Evolutionary conservation across 2,797 vertebrate genomes (phyloP).

Genomic region (Neopelma chrysocephalum): DNA sequence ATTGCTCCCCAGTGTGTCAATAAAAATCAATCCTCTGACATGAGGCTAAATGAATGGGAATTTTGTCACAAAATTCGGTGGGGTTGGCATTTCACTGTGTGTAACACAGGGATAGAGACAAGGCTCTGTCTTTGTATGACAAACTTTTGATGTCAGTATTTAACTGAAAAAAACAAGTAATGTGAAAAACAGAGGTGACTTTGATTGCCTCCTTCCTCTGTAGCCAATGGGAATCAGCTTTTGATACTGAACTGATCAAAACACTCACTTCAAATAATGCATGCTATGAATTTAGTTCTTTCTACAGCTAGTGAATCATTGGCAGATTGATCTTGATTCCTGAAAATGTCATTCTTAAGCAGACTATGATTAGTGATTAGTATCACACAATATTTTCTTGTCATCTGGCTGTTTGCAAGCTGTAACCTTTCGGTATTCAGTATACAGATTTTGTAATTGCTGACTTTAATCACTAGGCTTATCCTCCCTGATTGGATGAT

Average conservation of each 20-base stretch:
- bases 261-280: slow-evolving; percentile 4
- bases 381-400: slow-evolving; percentile 29
- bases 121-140: neutral
- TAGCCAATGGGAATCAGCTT: neutral
- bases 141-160: slow-evolving; percentile 20
- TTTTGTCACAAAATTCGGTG: slow-evolving; percentile 28
- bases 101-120: neutral
- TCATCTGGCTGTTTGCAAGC: slow-evolving; percentile 41
- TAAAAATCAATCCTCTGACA: slow-evolving; percentile 28
- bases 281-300: neutral
- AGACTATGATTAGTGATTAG: slow-evolving; percentile 40
- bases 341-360: slow-evolving; percentile 26
- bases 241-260: slow-evolving; percentile 38
- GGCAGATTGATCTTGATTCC: slow-evolving; percentile 42
- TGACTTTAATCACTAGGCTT: neutral
- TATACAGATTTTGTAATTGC: slow-evolving; percentile 3
- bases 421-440: slow-evolving; percentile 33
- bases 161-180: neutral
- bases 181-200: neutral
- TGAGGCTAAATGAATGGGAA: neutral
- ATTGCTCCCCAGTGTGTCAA: slow-evolving; percentile 15
- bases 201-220: neutral
- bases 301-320: slow-evolving; percentile 30
- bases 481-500: neutral
- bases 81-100: neutral